Evolutionary conservation across 2,113 vertebrate genomes (phyloP).

Genomic region (Puntigrus tetrazona): DNA sequence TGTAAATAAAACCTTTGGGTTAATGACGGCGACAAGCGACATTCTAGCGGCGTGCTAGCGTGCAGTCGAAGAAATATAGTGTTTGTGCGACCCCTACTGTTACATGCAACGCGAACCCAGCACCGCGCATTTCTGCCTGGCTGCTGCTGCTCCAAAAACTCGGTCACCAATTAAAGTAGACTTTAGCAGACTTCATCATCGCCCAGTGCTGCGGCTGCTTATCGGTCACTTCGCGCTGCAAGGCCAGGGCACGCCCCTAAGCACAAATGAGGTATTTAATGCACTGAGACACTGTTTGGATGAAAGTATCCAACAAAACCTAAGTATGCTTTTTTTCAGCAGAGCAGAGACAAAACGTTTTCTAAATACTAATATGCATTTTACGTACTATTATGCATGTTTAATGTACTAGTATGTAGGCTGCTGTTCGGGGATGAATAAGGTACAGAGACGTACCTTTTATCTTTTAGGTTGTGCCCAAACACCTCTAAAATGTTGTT

Average conservation of each 20-base stretch:
- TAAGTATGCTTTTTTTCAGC: neutral
- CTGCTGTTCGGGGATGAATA: too few species aligned
- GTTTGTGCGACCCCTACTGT: conserved; percentile 52
- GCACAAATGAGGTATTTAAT: too few species aligned
- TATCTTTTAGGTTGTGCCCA: neutral
- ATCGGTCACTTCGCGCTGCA: neutral
- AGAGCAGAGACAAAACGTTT: neutral
- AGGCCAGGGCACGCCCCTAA: too few species aligned
- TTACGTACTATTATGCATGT: too few species aligned
- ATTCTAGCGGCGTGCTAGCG: neutral
- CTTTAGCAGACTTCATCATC: neutral
- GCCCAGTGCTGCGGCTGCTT: neutral
- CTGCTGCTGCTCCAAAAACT: neutral
- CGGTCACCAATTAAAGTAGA: neutral
- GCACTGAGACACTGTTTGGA: neutral
- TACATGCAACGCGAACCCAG: neutral
- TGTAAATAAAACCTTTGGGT: neutral
- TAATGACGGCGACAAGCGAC: neutral
- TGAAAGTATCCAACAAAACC: neutral
- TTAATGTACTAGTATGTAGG: too few species aligned
- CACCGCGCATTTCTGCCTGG: neutral
- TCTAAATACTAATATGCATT: too few species aligned
- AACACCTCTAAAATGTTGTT: neutral
- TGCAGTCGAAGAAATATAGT: neutral
- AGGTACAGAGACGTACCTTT: too few species aligned